Percentiles rank a stretch among this genome's conserved stretches.
Evolutionary conservation across 35 echinoderm and acorn worm genomes (phyloP).

Genomic region (Amphiura filiformis): DNA sequence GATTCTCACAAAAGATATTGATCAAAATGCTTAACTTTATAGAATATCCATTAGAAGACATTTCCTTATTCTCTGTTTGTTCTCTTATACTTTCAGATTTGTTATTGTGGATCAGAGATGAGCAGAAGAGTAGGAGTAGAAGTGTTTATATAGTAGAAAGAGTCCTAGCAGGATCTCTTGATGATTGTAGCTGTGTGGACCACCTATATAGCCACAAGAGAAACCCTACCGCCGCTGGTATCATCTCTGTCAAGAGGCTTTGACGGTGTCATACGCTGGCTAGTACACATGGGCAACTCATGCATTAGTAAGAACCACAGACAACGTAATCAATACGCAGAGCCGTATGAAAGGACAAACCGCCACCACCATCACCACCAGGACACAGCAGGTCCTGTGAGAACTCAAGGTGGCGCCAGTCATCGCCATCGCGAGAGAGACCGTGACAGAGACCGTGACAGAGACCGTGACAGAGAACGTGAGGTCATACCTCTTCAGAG

Average conservation of each 20-base stretch:
- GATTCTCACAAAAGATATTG: too few species aligned
- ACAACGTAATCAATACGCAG: not conserved
- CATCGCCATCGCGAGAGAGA: not conserved
- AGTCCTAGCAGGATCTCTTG: too few species aligned
- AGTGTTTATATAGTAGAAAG: too few species aligned
- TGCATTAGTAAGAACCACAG: slow-evolving; percentile 61
- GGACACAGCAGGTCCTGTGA: not conserved
- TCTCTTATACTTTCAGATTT: too few species aligned
- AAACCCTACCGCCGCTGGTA: slow-evolving; percentile 15
- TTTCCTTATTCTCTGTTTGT: too few species aligned
- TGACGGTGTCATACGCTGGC: slow-evolving; percentile 11
- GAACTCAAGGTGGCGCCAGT: too few species aligned
- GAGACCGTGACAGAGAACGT: not conserved
- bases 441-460: too few species aligned
- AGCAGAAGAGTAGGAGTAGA: too few species aligned
- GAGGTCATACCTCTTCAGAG: not conserved
- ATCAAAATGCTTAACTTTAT: too few species aligned
- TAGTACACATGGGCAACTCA: slow-evolving; percentile 54
- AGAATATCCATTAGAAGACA: too few species aligned
- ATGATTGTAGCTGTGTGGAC: slow-evolving; percentile 56
- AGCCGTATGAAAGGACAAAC: not conserved
- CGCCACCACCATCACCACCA: not conserved
- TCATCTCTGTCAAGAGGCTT: not conserved
- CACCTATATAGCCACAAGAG: slow-evolving; percentile 32
- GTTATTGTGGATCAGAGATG: too few species aligned